Base-by-base conservation (phyloP, 2,888 invertebrate species). In the Actias luna region DNA sequence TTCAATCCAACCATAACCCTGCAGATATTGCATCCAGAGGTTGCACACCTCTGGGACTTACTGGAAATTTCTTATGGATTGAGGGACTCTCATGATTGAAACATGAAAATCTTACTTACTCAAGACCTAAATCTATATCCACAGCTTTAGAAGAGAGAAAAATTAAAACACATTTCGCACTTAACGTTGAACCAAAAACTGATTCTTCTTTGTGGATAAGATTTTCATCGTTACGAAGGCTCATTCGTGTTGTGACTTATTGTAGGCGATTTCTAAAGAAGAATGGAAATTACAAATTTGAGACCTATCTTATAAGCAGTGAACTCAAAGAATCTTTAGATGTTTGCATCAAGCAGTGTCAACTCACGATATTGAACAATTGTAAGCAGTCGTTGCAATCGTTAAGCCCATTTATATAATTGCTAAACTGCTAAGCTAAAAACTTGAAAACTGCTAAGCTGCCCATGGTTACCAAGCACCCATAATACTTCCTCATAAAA, bases 1-100 rank as follows among this genome's bases (percentile, higher is more conserved):
- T 39, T n/a, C 39, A 39, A n/a, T n/a, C 39, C 1, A n/a, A 5
- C 4, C 39, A 39, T 0, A 39, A 39, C 16, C 39, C 39, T 39
- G 39, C 39, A 39, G 39, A 39, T 39, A 39, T 39, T n/a, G 39
- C 39, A 39, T 39, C 39, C n/a, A 39, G 39, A 39, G 39, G 39
- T 39, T 39, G 39, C 5, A n/a, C 39, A n/a, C 39, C 39, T 39
- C 4, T 39, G 39, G 39, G 16, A n/a, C 39, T 39, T 39, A 0
- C 39, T 39, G n/a, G 16, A 16, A 39, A 39, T 39, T 39, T 5
- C 1, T 16, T 39, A n/a, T 39, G 39, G n/a, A 14, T 39, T 14
- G 16, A 39, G 39, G 39, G 39, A 16, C 39, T n/a, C 14, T n/a
- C n/a, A n/a, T 39, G 39, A n/a, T 39, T n/a, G 39, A 39, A 39